Evolutionary conservation across 2,888 invertebrate genomes (phyloP).

Genomic region (Pollenia labialis): DNA sequence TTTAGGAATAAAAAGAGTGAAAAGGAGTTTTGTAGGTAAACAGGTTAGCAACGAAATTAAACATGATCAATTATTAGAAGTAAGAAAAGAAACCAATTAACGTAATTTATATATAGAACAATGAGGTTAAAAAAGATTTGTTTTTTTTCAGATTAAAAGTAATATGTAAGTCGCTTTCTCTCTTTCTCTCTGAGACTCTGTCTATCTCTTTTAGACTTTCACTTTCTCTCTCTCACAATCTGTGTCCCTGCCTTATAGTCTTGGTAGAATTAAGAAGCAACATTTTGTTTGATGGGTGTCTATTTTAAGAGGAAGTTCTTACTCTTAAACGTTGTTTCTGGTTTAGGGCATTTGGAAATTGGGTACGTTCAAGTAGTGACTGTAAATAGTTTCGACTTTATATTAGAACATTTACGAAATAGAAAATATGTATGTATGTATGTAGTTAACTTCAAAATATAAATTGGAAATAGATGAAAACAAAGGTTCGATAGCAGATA

Average conservation of each 20-base stretch:
- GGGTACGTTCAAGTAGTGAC: conserved; percentile 95
- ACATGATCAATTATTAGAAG: neutral
- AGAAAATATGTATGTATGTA: neutral
- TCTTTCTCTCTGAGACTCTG: conserved; percentile 2
- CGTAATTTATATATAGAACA: conserved; percentile 2
- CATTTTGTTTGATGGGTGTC: neutral
- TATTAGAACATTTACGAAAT: conserved; percentile 56
- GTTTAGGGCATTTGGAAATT: conserved; percentile 92
- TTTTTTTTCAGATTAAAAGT: neutral
- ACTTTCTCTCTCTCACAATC: conserved; percentile 31
- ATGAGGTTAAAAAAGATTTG: conserved; percentile 14
- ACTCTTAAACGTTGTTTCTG: conserved; percentile 96
- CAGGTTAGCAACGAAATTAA: conserved; percentile 7
- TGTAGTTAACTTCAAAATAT: neutral
- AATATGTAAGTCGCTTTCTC: conserved; percentile 7
- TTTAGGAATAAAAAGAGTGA: neutral
- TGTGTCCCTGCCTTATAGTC: conserved; percentile 5
- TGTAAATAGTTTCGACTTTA: conserved; percentile 85
- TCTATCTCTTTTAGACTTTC: conserved; percentile 8
- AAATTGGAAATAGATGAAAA: conserved; percentile 26
- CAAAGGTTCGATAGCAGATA: conserved; percentile 5
- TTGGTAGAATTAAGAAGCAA: conserved; percentile 24
- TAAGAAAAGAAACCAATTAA: conserved; percentile 46
- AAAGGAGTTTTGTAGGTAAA: conserved; percentile 12
- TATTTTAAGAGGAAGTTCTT: conserved; percentile 85